A percentile compares a stretch with the other conserved stretches of the same genome.
These are phyloP conservation scores for Dasysyrphus tricinctus DNA, from an alignment of 2,888 invertebrate genomes.

Conservation along the genomic window DNA sequence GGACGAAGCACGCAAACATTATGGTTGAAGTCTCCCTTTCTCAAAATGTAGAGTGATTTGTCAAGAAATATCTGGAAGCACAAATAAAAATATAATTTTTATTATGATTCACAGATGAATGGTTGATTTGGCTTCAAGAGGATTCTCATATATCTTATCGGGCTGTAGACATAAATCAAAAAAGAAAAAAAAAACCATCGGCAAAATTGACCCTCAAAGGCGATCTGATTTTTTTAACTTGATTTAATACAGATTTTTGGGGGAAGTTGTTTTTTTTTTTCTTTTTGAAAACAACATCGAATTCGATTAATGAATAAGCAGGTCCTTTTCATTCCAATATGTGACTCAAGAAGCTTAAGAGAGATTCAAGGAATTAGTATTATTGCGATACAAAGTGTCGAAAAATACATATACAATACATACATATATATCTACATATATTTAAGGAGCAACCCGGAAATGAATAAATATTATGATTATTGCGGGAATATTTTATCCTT, in stretches of 20 bases:
- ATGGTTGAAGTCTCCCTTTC: slow-evolving; percentile 27
- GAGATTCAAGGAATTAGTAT: slow-evolving; percentile 62
- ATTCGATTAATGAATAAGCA: slow-evolving; percentile 37
- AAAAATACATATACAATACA: slow-evolving; percentile 69
- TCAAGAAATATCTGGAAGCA: slow-evolving; percentile 55
- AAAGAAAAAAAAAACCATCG: slow-evolving; percentile 32
- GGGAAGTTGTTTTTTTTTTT: neutral
- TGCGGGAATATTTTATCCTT: slow-evolving; percentile 68
- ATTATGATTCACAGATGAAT: slow-evolving; percentile 75
- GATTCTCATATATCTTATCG: slow-evolving; percentile 62
- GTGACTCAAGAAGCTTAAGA: slow-evolving; percentile 29
- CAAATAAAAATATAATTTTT: slow-evolving; percentile 65
- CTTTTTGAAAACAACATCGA: slow-evolving; percentile 21
- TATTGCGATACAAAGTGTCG: slow-evolving; percentile 74
- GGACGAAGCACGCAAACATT: slow-evolving; percentile 25
- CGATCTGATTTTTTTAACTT: slow-evolving; percentile 42
- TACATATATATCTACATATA: too few relatives aligned
- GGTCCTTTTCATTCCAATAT: slow-evolving; percentile 32
- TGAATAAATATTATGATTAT: slow-evolving; percentile 75
- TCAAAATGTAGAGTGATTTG: slow-evolving; percentile 56
- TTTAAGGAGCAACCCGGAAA: slow-evolving; percentile 45
- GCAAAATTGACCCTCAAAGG: slow-evolving; percentile 62
- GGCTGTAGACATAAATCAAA: slow-evolving; percentile 65
- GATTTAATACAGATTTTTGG: slow-evolving; percentile 25
- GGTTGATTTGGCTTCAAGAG: slow-evolving; percentile 66